A percentile compares a stretch with the other conserved stretches of the same genome.
Conservation (phyloP, 64 coral and sea anemone genomes). For the Dendronephthya gigantea region DNA sequence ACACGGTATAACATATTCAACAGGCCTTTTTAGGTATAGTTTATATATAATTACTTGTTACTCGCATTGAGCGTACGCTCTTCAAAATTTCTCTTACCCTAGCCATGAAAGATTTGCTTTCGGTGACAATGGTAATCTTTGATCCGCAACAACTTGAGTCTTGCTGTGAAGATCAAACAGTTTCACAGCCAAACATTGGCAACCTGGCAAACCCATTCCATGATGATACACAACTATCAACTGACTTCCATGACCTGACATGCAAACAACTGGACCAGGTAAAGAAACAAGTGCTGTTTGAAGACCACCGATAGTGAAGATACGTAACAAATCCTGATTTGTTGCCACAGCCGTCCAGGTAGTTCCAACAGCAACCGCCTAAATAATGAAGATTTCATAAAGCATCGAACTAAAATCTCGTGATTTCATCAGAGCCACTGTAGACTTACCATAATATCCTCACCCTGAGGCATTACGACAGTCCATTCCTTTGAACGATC, state of each 20-base stretch:
- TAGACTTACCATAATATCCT: constrained; percentile 61
- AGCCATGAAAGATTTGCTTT: constrained; percentile 83
- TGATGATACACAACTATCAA: constrained; percentile 63
- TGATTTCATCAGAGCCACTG: too few relatives aligned
- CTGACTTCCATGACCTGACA: constrained; percentile 53
- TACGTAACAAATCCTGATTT: constrained; percentile 52
- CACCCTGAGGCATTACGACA: constrained; percentile 55
- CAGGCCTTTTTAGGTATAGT: too few relatives aligned
- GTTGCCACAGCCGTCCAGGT: constrained; percentile 72
- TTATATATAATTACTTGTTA: background rate
- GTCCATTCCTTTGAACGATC: constrained; percentile 95
- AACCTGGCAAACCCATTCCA: constrained; percentile 67
- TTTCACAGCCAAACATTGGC: constrained; percentile 66
- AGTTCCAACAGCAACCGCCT: constrained; percentile 65
- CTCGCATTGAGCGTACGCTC: background rate
- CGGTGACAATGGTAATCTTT: constrained; percentile 55
- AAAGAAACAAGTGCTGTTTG: constrained; percentile 59
- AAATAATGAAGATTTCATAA: background rate
- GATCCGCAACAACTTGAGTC: constrained; percentile 49
- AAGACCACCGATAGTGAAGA: constrained; percentile 86
- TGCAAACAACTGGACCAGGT: constrained; percentile 71
- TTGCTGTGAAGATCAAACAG: constrained; percentile 52
- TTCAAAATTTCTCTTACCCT: constrained; percentile 47
- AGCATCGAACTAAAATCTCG: background rate
- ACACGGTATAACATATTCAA: too few relatives aligned